phyloP scores from a whole-genome alignment of 2,113 vertebrate genomes.

The Eupsittula cactorum region DNA sequence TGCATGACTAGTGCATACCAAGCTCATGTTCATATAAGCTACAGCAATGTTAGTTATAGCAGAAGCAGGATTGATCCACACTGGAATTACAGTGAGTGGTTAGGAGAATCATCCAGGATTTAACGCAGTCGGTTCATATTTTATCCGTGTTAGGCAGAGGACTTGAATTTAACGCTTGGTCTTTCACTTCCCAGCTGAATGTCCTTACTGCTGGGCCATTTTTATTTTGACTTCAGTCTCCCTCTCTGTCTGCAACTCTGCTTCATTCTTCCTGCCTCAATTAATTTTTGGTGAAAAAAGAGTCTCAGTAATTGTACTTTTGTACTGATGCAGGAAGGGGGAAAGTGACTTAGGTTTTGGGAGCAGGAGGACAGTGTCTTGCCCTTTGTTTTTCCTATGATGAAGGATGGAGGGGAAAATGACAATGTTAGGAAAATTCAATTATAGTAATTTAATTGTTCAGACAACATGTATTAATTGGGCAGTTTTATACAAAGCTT shows the following conservation, averaged over 20 bases:
- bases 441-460: background rate
- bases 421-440: background rate
- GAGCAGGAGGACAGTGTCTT: background rate
- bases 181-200: background rate
- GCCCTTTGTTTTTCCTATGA: background rate
- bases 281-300: background rate
- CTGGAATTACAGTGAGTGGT: background rate
- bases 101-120: background rate
- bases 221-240: background rate
- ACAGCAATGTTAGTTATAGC: rapidly evolving
- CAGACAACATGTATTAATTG: background rate
- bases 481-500: background rate
- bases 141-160: background rate
- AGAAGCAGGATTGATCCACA: background rate
- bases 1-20: background rate
- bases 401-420: background rate
- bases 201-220: background rate
- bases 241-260: background rate
- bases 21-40: background rate
- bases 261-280: background rate
- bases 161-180: background rate
- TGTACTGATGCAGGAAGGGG: background rate
- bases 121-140: background rate
- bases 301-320: background rate
- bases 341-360: background rate